A percentile compares a stretch with the other conserved stretches of the same genome.
Evolutionary conservation across 1,140 invertebrate genomes (phyloP).

Genomic region (Drosophila nasuta): DNA sequence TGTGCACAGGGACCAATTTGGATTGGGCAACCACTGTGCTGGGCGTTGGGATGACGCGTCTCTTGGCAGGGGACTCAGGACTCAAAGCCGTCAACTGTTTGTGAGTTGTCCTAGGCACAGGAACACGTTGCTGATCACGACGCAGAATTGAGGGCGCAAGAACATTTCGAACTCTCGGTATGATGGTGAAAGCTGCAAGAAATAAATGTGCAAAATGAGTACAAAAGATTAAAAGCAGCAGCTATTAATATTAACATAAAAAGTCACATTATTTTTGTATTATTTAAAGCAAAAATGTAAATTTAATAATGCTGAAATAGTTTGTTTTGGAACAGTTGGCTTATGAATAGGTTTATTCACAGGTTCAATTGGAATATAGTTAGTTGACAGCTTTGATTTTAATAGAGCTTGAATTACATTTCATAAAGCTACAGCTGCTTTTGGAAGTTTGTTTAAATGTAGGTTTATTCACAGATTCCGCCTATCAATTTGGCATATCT

Average conservation of each 20-base stretch:
- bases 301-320: neutral
- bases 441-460: neutral
- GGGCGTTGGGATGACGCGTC: neutral
- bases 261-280: neutral
- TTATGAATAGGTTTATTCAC: neutral
- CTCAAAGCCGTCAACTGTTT: constrained; percentile 15
- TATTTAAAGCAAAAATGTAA: constrained; percentile 22
- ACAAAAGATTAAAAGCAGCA: neutral
- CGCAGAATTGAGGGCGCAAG: neutral
- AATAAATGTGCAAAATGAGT: neutral
- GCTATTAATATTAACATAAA: neutral
- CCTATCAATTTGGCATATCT: neutral
- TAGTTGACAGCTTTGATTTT: too few relatives aligned
- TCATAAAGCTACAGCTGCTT: too few relatives aligned
- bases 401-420: too few relatives aligned
- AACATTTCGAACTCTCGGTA: neutral
- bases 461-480: neutral
- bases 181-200: constrained; percentile 24
- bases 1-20: constrained; percentile 20
- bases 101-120: constrained; percentile 1
- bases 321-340: too few relatives aligned
- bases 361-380: neutral
- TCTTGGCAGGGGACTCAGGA: neutral
- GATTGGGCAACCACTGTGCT: neutral
- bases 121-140: constrained; percentile 19